Evolutionary conservation across 1,140 invertebrate genomes (phyloP).

Genomic region (Scaptomyza hsui): DNA sequence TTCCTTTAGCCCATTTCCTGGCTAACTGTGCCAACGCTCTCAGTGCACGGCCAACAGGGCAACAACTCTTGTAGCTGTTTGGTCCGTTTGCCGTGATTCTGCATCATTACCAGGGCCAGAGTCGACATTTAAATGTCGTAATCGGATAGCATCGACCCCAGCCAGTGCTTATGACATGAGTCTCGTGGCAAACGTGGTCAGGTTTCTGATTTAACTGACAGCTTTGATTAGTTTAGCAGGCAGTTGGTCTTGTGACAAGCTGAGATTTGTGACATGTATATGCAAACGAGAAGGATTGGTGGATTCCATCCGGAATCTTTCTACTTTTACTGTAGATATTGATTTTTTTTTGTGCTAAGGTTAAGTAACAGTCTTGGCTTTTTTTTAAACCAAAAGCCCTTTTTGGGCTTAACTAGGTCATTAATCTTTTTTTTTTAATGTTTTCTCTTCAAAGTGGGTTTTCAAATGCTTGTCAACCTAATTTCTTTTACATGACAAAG

Average conservation of each 20-base stretch:
- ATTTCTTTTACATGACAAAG: background rate
- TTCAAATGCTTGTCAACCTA: background rate
- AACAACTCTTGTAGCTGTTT: slow-evolving; percentile 9
- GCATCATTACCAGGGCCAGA: slow-evolving; percentile 17
- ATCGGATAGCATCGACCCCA: slow-evolving; percentile 41
- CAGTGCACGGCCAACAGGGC: background rate
- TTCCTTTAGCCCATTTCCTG: slow-evolving; percentile 20
- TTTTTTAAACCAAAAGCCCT: background rate
- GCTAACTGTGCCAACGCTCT: slow-evolving; percentile 12
- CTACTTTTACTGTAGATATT: background rate
- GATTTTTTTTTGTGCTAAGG: background rate
- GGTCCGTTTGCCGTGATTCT: slow-evolving; percentile 24
- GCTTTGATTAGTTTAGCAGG: slow-evolving; percentile 16
- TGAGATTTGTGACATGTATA: slow-evolving; percentile 8
- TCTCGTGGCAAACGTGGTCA: slow-evolving; percentile 18
- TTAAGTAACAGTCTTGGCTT: background rate
- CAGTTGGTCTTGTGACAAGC: background rate
- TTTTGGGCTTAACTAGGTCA: too few species aligned
- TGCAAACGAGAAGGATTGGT: background rate
- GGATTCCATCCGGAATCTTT: background rate
- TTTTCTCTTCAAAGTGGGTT: background rate
- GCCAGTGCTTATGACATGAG: slow-evolving; percentile 10
- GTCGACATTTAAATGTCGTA: slow-evolving; percentile 41
- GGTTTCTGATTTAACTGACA: slow-evolving; percentile 21
- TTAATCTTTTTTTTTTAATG: background rate